Evolutionary conservation across 2,113 vertebrate species (phyloP), one percentile per base, ranked within the genome.

Genomic region (Myrmecophaga tridactyla): DNA sequence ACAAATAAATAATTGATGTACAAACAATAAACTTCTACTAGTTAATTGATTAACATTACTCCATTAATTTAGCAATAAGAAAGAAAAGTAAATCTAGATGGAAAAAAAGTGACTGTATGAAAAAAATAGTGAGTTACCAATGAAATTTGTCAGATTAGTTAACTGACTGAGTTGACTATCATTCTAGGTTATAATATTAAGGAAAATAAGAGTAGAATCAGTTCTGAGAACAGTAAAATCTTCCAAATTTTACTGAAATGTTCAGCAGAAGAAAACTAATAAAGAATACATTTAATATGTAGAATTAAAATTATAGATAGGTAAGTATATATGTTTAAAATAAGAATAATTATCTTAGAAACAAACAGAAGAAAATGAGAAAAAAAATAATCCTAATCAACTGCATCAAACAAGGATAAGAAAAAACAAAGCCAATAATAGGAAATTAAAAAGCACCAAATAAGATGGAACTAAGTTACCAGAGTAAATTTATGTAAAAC

Each of bases 341-440:
- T 81, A 82, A 76, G 23, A 87, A 21, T 86, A 56, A 90, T 83
- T 93, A 23, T 73, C 80, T 93, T 58, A 20, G 86, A 77, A 63
- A 83, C n/a, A 65, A 72, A 8, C 27, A 77, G 15, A 56, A 11
- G 12, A 43, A 69, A 48, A 58, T 73, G 20, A 62, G 31, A 94
- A 77, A 73, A 51, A 89, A 82, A 76, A 5, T n/a, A n/a, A 39
- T 31, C 46, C 39, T 48, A 48, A 90, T 21, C 3, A 63, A 72
- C 23, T 41, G 11, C 70, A 60, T 56, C 7, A 69, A 80, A 65
- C 2, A 7, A 83, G 90, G 62, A 10, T 48, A 83, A 89, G 29
- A 18, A 58, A 21, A 36, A 92, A 46, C 12, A 76, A 86, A 58
- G 12, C 3, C 21, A 51, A 60, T 1, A 77, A 1, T 83, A 36